Evolutionary conservation across 2,113 vertebrate species (phyloP), one percentile per base, ranked within the genome.

Genomic region (Ameiurus melas): DNA sequence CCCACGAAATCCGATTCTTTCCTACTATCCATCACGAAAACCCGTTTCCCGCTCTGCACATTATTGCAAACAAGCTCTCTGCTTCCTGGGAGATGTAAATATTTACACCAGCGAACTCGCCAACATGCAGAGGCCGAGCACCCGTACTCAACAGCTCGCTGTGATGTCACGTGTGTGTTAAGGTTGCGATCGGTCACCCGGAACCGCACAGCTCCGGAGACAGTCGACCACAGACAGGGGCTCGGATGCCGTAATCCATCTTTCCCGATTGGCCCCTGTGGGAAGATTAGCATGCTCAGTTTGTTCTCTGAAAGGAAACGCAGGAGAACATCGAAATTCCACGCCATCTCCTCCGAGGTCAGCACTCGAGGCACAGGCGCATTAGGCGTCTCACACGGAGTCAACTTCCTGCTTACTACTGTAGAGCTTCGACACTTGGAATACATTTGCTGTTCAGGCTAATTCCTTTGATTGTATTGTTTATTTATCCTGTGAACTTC

Each of bases 11-110:
- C 60, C 4, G 22, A 66, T 13, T 81, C 62, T 84, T 78, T 78
- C 57, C 71, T 58, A 20, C 53, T 43, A 66, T 79, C 82, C 71
- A 79, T 84, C 82, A 13, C 20, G 27, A 19, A 73, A 73, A 0
- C 5, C 80, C 12, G 7, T 55, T 53, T 20, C 55, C 60, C n/a
- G 4, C 53, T n/a, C 36, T 13, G 36, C 17, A 8, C 73, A 51
- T 13, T 16, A 27, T 81, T 64, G 39, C 39, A 39, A 62, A 84
- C 82, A 66, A 78, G 43, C 36, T 51, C 57, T 2, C 71, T 0
- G 82, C 83, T 84, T 84, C 82, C 87, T 78, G 71, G 71, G 87
- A 85, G 87, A 88, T 36, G 80, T 84, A 88, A 88, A 88, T 84
- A 88, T 88, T 88, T 88, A 88, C 87, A 55, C 33, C 17, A 16